Percentiles rank a stretch among this genome's conserved stretches.
phyloP scores from a whole-genome alignment of 2,113 vertebrate genomes.

The Pungitius pungitius region DNA sequence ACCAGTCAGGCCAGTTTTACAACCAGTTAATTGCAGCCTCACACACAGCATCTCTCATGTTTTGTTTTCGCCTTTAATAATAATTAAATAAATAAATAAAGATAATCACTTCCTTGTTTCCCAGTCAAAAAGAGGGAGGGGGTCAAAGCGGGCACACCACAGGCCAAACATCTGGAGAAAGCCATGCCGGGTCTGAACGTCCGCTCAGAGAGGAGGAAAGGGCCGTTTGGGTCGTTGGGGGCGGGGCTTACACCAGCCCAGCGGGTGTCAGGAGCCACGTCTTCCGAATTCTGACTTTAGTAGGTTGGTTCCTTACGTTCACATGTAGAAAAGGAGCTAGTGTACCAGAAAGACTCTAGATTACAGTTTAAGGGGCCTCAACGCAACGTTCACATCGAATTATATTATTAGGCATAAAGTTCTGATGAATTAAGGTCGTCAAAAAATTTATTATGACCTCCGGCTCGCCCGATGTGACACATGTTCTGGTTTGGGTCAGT shows the following conservation, averaged over 20 bases:
- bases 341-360: no score
- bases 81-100: not conserved
- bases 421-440: no score
- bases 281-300: no score
- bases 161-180: constrained; percentile 61
- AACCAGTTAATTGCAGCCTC: constrained; percentile 61
- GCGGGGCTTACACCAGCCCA: not conserved
- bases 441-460: no score
- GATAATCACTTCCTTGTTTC: constrained; percentile 17
- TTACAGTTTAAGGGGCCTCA: no score
- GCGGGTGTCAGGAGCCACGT: not conserved
- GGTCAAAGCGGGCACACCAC: constrained; percentile 48
- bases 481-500: no score
- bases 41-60: constrained; percentile 54
- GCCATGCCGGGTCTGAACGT: constrained; percentile 67
- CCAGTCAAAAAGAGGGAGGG: constrained; percentile 10
- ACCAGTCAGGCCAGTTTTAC: constrained; percentile 42
- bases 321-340: no score
- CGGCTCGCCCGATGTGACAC: no score
- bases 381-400: no score
- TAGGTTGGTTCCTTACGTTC: no score
- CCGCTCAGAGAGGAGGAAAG: constrained; percentile 21
- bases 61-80: not conserved
- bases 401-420: not conserved
- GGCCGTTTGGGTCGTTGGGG: not conserved